phyloP scores from a whole-genome alignment of 2,113 vertebrate species.

The Eonycteris spelaea region DNA sequence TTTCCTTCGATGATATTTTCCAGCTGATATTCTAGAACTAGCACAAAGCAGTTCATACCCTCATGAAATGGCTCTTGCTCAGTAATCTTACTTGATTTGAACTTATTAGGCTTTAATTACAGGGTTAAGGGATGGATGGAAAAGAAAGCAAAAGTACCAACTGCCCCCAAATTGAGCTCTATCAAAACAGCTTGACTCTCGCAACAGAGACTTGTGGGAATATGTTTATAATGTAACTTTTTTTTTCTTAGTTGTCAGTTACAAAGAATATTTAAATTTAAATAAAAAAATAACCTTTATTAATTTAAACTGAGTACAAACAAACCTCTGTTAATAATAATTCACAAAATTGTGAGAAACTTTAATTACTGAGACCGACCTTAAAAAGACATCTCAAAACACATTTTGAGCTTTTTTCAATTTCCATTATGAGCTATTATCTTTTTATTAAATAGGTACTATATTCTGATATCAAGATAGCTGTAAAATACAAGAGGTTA shows the following conservation, averaged over 20 bases:
- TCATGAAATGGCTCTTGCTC: background rate
- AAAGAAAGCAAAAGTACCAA: constrained; percentile 10
- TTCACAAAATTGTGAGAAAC: constrained; percentile 36
- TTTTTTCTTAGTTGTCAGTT: background rate
- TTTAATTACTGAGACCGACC: background rate
- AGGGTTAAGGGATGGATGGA: background rate
- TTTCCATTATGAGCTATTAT: background rate
- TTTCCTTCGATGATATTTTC: constrained; percentile 47
- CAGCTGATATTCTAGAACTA: constrained; percentile 41
- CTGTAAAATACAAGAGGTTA: background rate
- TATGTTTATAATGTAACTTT: background rate
- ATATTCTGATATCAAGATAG: background rate
- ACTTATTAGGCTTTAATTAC: background rate
- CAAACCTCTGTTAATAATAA: constrained; percentile 34
- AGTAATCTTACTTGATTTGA: background rate
- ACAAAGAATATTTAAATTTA: background rate
- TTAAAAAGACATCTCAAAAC: background rate
- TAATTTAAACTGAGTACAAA: constrained; percentile 27
- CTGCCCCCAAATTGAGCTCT: background rate
- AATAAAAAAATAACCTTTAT: background rate
- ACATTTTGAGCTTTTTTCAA: constrained; percentile 11
- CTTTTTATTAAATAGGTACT: background rate
- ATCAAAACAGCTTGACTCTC: background rate
- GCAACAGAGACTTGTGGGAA: background rate
- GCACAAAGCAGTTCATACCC: constrained; percentile 20